Evolutionary conservation across 2,113 vertebrate species (phyloP), one percentile per base, ranked within the genome.

Genomic region (Hystrix brachyura): DNA sequence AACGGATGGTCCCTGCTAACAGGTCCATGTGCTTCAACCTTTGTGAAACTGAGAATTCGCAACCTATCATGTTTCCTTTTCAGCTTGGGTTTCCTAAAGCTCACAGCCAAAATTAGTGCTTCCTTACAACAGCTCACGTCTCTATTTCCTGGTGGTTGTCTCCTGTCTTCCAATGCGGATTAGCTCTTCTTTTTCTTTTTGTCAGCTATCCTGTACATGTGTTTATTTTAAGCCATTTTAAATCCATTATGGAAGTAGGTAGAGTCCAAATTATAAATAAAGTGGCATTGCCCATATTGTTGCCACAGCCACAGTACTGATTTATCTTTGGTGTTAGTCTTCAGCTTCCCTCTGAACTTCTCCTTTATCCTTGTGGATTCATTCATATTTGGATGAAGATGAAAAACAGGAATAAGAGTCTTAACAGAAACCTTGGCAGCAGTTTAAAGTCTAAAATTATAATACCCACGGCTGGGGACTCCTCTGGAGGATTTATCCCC

Each of bases 161-260:
- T 59, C 74, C 59, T 92, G 84, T 96, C 96, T 96, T 96, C 90
- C 88, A 7, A 8, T 43, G 87, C 83, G 95, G 97, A 95, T 97
- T 95, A 97, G 34, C 92, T 95, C 95, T 38, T 94, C 94, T 96
- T 93, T 86, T 76, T 69, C 95, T 96, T 87, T 96, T 94, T 95
- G 60, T 93, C 87, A 72, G 0, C 76, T 81, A 81, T 94, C 97
- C 96, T 97, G 95, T 72, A n/a, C 48, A 7, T 60, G 80, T 92
- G 96, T 95, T 97, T 97, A 97, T 96, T 98, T 97, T 97, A 97
- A 96, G 96, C 82, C 55, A 74, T 83, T 83, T 96, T 53, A 96
- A 98, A 97, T 97, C 96, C 96, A 53, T 95, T 92, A 46, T 94
- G 97, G 97, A 97, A 98, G 97, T 94, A 79, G 87, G 81, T 43